Conservation (phyloP, 2,888 invertebrate species). For the Leptopilina drosophilae region DNA sequence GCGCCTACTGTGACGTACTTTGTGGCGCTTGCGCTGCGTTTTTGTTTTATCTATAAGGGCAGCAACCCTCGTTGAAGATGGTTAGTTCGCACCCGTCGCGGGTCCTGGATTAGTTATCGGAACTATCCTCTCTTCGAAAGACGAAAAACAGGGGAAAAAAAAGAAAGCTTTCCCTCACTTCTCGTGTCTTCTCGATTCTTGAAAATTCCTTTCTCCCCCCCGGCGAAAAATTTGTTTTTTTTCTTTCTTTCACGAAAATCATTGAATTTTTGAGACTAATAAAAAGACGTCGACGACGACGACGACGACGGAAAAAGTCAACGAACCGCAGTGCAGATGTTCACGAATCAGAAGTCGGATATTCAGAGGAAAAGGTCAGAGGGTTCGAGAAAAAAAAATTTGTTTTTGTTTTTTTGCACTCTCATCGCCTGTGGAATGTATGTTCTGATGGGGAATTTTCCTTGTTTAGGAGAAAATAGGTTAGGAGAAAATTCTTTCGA, state of each 20-base stretch:
- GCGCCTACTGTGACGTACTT: slow-evolving; percentile 19
- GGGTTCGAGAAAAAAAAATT: background rate
- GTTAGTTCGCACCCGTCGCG: slow-evolving; percentile 66
- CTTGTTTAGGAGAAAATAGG: no score
- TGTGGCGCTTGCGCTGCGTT: slow-evolving; percentile 58
- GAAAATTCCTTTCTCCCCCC: background rate
- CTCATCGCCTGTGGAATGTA: slow-evolving; percentile 21
- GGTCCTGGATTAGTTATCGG: slow-evolving; percentile 47
- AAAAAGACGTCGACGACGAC: background rate
- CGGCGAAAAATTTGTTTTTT: no score
- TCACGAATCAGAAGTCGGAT: background rate
- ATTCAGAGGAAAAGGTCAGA: slow-evolving; percentile 27
- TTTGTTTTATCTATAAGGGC: slow-evolving; percentile 66
- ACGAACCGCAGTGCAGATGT: slow-evolving; percentile 38
- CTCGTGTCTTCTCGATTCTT: background rate
- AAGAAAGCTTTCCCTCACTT: background rate
- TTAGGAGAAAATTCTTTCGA: no score
- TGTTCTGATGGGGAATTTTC: background rate
- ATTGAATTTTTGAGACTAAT: no score
- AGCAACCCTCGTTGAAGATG: slow-evolving; percentile 62
- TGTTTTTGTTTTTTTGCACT: background rate
- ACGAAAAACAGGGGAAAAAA: no score
- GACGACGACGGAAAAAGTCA: background rate
- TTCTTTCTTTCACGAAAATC: no score
- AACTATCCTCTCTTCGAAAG: no score